These are phyloP conservation scores for Desmodus rotundus DNA, from an alignment of 2,113 vertebrate genomes.

Conservation along the genomic window DNA sequence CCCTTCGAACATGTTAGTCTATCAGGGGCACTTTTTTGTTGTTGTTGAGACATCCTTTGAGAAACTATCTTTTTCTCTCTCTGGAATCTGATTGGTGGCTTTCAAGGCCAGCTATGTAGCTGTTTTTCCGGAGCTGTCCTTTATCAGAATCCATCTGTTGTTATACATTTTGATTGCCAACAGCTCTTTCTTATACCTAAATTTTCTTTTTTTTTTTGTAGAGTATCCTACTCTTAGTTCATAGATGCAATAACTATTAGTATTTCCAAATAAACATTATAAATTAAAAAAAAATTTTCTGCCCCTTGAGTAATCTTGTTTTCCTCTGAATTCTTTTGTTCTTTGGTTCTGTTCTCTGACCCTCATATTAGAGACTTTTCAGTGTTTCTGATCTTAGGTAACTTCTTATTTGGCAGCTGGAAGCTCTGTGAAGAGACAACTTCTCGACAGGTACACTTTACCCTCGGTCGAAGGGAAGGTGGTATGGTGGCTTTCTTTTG, in stretches of 20 bases:
- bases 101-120: neutral
- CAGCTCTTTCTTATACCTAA: slow-evolving; percentile 1
- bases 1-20: neutral
- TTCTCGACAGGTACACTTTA: neutral
- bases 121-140: neutral
- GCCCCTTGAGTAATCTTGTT: neutral
- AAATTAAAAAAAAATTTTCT: no score
- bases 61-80: neutral
- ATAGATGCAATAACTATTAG: neutral
- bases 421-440: neutral
- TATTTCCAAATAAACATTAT: neutral
- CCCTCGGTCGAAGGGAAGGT: neutral
- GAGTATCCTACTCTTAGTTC: neutral
- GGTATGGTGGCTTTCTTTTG: neutral
- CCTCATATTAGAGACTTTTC: neutral
- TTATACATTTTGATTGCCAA: neutral
- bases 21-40: neutral
- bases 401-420: neutral
- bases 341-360: neutral
- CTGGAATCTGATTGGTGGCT: neutral
- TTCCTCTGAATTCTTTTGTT: neutral
- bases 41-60: neutral
- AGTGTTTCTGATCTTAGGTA: neutral
- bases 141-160: neutral
- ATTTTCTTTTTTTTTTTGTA: neutral